Evolutionary conservation across 2,888 invertebrate genomes (phyloP).

Genomic region (Lucinisca nassula): DNA sequence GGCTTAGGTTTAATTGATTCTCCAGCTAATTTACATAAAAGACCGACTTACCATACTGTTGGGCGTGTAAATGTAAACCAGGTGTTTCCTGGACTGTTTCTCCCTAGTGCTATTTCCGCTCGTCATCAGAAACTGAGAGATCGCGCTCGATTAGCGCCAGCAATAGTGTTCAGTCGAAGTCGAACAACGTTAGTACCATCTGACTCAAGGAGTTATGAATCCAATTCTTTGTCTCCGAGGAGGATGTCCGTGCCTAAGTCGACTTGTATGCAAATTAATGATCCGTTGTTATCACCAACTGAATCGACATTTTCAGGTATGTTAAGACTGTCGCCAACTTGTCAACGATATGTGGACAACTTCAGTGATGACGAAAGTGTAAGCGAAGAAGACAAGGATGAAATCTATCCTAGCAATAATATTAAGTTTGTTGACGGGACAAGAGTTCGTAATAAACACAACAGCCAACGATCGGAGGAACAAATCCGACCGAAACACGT

Average conservation of each 20-base stretch:
- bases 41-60: conserved; percentile 36
- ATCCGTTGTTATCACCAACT: conserved; percentile 50
- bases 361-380: conserved; percentile 1
- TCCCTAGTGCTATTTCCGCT: conserved; percentile 33
- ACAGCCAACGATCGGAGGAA: background rate
- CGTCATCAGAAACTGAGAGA: background rate
- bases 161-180: background rate
- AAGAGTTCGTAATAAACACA: no score
- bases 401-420: background rate
- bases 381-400: background rate
- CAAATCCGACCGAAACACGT: background rate
- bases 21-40: background rate
- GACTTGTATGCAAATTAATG: conserved; percentile 57
- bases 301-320: conserved; percentile 49
- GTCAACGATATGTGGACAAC: conserved; percentile 33
- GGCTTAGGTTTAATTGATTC: background rate
- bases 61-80: conserved; percentile 45
- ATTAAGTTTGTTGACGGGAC: no score
- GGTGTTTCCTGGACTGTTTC: conserved; percentile 54
- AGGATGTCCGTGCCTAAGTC: conserved; percentile 44
- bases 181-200: background rate
- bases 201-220: background rate
- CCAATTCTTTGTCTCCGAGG: background rate
- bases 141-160: background rate
- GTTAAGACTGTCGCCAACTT: conserved; percentile 18